Percentiles rank a stretch among this genome's conserved stretches.
phyloP scores from a whole-genome alignment of 2,113 vertebrate genomes.

The Paradoxurus hermaphroditus region DNA sequence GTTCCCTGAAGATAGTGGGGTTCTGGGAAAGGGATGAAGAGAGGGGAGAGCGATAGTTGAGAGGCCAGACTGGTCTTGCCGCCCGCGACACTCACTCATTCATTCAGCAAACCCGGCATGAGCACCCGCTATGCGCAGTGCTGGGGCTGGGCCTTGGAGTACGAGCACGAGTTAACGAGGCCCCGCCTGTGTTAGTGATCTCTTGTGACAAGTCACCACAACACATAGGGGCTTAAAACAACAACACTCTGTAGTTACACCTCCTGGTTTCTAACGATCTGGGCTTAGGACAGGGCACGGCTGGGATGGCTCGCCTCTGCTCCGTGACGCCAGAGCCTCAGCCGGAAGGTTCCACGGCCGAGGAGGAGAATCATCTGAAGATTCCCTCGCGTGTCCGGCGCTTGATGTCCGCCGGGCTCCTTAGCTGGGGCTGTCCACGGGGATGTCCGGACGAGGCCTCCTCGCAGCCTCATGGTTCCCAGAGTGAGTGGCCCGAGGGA shows the following conservation, averaged over 20 bases:
- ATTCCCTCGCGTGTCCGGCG: accelerated
- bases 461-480: neutral
- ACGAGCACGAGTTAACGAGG: neutral
- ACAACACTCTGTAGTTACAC: neutral
- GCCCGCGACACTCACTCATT: neutral
- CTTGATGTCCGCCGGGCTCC: neutral
- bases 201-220: neutral
- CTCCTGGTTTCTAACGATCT: neutral
- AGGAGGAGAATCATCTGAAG: neutral
- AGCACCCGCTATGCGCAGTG: neutral
- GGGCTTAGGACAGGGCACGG: neutral
- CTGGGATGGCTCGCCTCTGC: neutral
- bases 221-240: neutral
- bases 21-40: neutral
- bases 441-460: neutral
- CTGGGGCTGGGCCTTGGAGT: neutral
- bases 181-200: too few species aligned
- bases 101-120: neutral
- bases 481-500: neutral
- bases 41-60: neutral
- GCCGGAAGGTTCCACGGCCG: neutral
- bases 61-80: neutral
- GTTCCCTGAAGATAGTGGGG: neutral
- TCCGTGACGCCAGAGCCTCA: neutral
- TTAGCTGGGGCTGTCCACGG: neutral